Base-by-base conservation (phyloP, 2,797 vertebrate species). In the Poecilia velifera region DNA sequence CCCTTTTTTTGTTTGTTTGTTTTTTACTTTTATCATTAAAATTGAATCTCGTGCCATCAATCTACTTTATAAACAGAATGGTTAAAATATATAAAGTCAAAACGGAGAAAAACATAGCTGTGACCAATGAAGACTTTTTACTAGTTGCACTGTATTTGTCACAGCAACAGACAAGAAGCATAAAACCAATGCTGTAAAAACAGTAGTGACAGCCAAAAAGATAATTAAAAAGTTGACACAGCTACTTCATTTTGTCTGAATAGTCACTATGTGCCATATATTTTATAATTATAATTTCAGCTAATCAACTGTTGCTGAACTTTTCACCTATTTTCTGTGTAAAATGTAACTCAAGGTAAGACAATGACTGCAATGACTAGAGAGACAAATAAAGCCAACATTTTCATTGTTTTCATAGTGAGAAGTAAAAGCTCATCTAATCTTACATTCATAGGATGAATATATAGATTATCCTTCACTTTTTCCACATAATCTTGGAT, bases 371-470 rank as follows among this genome's bases (percentile, higher is more conserved):
- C 57, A 45, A 66, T 73, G 46, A 64, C 64, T 72, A 36, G 7
- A 47, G 71, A 31, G n/a, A 76, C 74, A 79, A 81, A 82, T 39
- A 71, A 73, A 72, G 47, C 47, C 73, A 79, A 72, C 34, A 68
- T 68, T 74, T 78, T 82, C n/a, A 85, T 89, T 89, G 64, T 84
- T 83, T 83, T 70, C 66, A 45, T 70, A 49, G 41, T 62, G 34
- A 53, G 49, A 20, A 62, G 3, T 83, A 73, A 85, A 84, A 77
- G 71, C 83, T 79, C 36, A 78, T 88, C 77, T 78, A 73, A 80
- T 89, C 82, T 68, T 62, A 72, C 82, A 85, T 89, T 89, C 76
- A 77, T 77, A 79, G 81, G 86, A 76, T 51, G 68, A 87, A 78
- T 78, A 83, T 83, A 87, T 72, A 85, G 80, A 86, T 82, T 76